Evolutionary conservation across 2,113 vertebrate species (phyloP).

Genomic region (Thinocorus orbignyianus): DNA sequence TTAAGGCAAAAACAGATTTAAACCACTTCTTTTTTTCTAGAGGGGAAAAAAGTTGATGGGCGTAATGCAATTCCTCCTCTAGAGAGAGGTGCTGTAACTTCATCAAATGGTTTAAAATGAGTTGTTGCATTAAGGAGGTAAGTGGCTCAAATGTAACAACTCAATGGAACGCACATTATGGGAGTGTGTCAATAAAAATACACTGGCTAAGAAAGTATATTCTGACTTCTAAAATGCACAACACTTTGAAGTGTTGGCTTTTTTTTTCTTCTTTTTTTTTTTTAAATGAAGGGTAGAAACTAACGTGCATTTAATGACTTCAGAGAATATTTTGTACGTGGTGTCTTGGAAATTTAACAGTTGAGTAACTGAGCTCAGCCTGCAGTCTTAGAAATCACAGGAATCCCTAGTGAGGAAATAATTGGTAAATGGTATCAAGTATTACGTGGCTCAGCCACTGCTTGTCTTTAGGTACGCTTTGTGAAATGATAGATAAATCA

Average conservation of each 20-base stretch:
- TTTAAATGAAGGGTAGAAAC: background rate
- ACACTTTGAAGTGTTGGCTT: background rate
- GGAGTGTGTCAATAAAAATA: background rate
- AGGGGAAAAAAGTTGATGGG: background rate
- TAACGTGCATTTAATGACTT: background rate
- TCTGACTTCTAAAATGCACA: background rate
- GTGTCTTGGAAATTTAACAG: background rate
- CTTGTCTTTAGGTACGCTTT: background rate
- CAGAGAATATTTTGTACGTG: background rate
- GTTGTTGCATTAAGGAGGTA: background rate
- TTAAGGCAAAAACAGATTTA: background rate
- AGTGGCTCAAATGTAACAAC: background rate
- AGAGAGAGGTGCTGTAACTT: background rate
- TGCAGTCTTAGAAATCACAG: background rate
- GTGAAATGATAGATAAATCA: background rate
- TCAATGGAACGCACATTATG: background rate
- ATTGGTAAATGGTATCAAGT: background rate
- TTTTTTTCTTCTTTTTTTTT: background rate
- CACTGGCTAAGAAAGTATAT: background rate
- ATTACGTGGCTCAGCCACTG: background rate
- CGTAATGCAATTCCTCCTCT: background rate
- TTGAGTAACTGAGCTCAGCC: background rate
- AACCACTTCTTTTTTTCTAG: background rate
- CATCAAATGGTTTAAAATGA: background rate
- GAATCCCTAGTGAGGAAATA: background rate